These are phyloP conservation scores for Saccostrea cuccullata DNA, from an alignment of 1,140 invertebrate species.

Conservation along the genomic window DNA sequence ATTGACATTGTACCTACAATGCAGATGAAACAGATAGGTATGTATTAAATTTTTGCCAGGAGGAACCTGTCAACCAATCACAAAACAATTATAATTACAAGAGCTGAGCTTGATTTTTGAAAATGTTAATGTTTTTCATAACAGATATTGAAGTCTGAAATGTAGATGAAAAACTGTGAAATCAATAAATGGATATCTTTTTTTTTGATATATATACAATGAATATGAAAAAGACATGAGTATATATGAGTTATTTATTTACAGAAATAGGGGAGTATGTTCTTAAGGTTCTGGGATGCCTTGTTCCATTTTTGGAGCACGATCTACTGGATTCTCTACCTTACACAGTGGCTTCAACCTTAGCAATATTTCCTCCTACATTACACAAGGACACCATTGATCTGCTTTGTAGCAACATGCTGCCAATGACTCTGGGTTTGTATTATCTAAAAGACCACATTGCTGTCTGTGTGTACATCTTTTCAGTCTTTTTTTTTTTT, in stretches of 20 bases:
- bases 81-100: not conserved
- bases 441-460: not conserved
- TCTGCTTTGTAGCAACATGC: constrained; percentile 95
- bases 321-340: constrained; percentile 97
- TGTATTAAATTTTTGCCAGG: not conserved
- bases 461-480: no score
- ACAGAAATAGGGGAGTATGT: constrained; percentile 87
- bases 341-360: constrained; percentile 94
- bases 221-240: no score
- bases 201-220: no score
- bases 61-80: not conserved
- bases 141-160: no score
- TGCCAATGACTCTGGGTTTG: constrained; percentile 96
- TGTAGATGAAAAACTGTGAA: no score
- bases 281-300: constrained; percentile 75
- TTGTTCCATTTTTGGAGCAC: constrained; percentile 97
- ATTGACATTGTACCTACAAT: constrained; percentile 79
- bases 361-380: constrained; percentile 92
- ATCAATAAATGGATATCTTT: no score
- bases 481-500: no score
- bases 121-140: no score
- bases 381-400: constrained; percentile 97
- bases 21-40: constrained; percentile 79
- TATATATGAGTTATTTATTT: constrained; percentile 44
- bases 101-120: no score